Base-by-base conservation (phyloP, 2,888 invertebrate species). In the Hyppa rectilinea region DNA sequence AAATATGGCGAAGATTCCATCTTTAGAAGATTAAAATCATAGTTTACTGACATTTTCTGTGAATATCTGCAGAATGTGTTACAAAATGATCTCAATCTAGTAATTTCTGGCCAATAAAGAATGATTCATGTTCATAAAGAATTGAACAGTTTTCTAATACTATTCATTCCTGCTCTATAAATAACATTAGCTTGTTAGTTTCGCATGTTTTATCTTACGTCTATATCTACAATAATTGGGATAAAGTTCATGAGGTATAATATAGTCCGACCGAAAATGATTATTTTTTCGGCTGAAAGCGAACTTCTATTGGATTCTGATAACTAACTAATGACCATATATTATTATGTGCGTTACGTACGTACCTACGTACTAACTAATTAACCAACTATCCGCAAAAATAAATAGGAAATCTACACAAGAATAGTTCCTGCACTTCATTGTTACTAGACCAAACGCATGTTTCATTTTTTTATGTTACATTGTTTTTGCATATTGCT, bases 111-210 rank as follows among this genome's bases (percentile, higher is more conserved):
- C 34, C 9, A 36, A 14, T 53, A 36, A 29, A 36, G 2, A 43
- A 58, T 56, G 26, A n/a, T 62, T 38, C 14, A 38, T 26, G 26
- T n/a, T 55, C 36, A 58, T 40, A 29, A 58, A 29, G 43, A n/a
- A n/a, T 29, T 40, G 9, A 14, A 40, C 5, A 38, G 23, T 4
- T 62, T 14, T 4, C 23, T 43, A 17, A 17, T 10, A 12, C 10
- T 23, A 29, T 60, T 38, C 7, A 17, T 63, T 63, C 10, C 7
- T 29, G 6, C 38, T 38, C 6, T 29, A 6, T 38, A 56, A 4
- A 1, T 36, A 14, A 36, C n/a, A 31, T 31, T 14, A 3, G 31
- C n/a, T n/a, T n/a, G 6, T 26, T 38, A 26, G 23, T n/a, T 53
- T 31, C 31, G 4, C 12, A 31, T 12, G 6, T 31, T 53, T n/a